phyloP scores from a whole-genome alignment of 2,113 vertebrate species.

The Oceanites oceanicus region DNA sequence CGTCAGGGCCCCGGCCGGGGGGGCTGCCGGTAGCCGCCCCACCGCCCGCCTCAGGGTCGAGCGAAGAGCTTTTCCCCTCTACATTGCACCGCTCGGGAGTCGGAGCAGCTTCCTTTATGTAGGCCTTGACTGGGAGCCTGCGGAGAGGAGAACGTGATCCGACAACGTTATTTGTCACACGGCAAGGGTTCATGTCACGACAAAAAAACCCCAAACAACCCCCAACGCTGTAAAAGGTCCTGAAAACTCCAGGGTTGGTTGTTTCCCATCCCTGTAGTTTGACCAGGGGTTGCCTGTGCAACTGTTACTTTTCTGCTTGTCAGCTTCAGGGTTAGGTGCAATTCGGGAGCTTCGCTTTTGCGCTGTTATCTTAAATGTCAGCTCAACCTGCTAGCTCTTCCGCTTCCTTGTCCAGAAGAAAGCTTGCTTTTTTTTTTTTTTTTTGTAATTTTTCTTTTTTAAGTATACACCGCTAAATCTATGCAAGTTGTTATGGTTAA shows the following conservation, averaged over 20 bases:
- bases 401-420: not conserved
- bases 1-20: not conserved
- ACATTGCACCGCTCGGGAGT: not conserved
- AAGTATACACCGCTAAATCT: not conserved
- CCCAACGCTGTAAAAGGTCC: not conserved
- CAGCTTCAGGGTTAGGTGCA: not conserved
- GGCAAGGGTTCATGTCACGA: not conserved
- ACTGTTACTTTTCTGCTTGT: not conserved
- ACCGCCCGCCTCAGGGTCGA: not conserved
- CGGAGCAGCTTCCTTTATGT: not conserved
- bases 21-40: not conserved
- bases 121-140: not conserved
- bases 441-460: not conserved
- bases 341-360: not conserved
- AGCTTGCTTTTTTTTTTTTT: not conserved
- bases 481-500: not conserved
- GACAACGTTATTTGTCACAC: not conserved
- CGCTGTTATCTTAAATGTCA: not conserved
- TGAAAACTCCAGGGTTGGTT: not conserved
- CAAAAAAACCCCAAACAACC: not conserved
- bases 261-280: not conserved
- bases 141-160: not conserved
- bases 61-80: not conserved
- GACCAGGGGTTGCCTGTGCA: not conserved
- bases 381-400: not conserved